Base-by-base conservation (phyloP, 2,113 vertebrate genomes). In the Solenodon paradoxus region DNA sequence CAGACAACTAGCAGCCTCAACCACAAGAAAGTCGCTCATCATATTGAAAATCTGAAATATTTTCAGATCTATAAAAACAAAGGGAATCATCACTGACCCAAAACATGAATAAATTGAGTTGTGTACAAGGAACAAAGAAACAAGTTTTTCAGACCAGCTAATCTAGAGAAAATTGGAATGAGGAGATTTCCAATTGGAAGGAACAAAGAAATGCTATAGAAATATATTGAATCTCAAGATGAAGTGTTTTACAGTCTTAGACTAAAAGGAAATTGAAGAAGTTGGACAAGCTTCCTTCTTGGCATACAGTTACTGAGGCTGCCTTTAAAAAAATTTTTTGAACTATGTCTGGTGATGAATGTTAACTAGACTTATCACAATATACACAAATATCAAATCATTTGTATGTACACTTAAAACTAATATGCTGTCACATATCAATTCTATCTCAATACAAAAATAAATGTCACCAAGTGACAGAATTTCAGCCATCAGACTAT, bases 231-330 rank as follows among this genome's bases (percentile, higher is more conserved):
- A 47, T 57, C 30, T 77, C 79, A 88, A 69, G 19, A 32, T 2
- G 86, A 94, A 30, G 40, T 82, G 24, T 89, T 92, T 94, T 89
- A 71, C 91, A 49, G 12, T 77, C 81, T 59, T 66, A 80, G 55
- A 72, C 22, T 82, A 68, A 69, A 47, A 30, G 55, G 74, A 77
- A 92, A 61, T 82, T 24, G 32, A 92, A 85, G 45, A 45, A 90
- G 61, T 53, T 77, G 35, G 5, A 19, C 42, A 22, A 35, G 47
- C 55, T 94, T 89, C 53, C 55, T 92, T 92, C 47, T 85, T 89
- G 90, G 24, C 49, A 49, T 59, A 78, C 3, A 72, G 57, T 87
- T 95, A 64, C 61, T 87, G 1, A 81, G 69, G 9, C 53, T 49
- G 45, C 66, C 30, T 92, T 53, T 71, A 47, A 35, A 32, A 90